These are phyloP conservation scores for Syndactyla subalaris DNA, from an alignment of 2,797 vertebrate genomes.

Conservation along the genomic window DNA sequence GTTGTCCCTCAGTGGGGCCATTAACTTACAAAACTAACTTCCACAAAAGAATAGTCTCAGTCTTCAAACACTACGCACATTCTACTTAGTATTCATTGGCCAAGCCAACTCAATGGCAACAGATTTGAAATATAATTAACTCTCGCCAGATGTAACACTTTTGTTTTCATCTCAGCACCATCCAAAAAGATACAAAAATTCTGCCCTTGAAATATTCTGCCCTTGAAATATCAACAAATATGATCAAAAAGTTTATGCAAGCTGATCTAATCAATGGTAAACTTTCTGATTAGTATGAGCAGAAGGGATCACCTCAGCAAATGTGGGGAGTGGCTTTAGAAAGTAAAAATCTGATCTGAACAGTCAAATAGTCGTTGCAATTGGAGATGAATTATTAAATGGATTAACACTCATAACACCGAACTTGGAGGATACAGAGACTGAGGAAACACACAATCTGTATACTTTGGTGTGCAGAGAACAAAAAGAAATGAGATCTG, in stretches of 20 bases:
- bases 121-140: slow-evolving; percentile 24
- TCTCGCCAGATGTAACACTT: not conserved
- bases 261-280: not conserved
- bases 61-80: not conserved
- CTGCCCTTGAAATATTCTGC: not conserved
- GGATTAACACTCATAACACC: not conserved
- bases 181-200: not conserved
- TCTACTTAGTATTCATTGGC: not conserved
- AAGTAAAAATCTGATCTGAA: not conserved
- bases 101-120: not conserved
- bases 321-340: not conserved
- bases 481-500: not conserved
- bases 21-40: not conserved
- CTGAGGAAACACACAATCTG: not conserved
- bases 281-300: not conserved
- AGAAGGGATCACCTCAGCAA: not conserved
- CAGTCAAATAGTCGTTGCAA: not conserved
- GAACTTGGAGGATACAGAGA: not conserved
- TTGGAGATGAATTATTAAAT: not conserved
- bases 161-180: not conserved
- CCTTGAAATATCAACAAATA: slow-evolving; percentile 6
- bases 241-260: not conserved
- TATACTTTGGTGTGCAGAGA: not conserved
- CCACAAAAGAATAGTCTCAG: not conserved
- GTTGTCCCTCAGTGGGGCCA: not conserved